Percentiles rank a stretch among this genome's conserved stretches.
Evolutionary conservation across 2,797 vertebrate genomes (phyloP).

Genomic region (Ptychadena robeensis): DNA sequence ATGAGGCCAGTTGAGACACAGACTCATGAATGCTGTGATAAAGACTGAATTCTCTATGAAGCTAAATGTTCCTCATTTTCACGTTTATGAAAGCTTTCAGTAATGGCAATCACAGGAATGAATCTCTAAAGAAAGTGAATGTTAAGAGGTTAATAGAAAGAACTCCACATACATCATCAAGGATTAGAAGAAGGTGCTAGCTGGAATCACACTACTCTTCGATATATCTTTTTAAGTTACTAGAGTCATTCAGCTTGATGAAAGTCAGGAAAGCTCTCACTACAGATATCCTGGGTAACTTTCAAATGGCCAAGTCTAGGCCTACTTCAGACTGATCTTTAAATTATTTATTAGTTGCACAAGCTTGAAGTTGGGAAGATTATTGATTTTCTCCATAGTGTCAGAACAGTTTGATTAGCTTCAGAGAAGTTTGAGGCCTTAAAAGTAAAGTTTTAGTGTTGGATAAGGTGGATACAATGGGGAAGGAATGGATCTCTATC

Average conservation of each 20-base stretch:
- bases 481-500: no score
- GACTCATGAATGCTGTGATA: not conserved
- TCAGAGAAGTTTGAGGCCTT: no score
- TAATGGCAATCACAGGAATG: constrained; percentile 1
- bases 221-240: not conserved
- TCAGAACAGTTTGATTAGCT: no score
- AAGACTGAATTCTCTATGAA: not conserved
- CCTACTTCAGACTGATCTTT: no score
- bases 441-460: no score
- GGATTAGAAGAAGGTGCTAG: not conserved
- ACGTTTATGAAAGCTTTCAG: not conserved
- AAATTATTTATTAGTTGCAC: no score
- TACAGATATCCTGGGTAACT: not conserved
- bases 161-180: not conserved
- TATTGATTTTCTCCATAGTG: no score
- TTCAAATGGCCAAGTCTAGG: not conserved
- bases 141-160: constrained; percentile 32
- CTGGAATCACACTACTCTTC: constrained; percentile 1
- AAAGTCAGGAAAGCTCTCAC: not conserved
- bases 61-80: not conserved
- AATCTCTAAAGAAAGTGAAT: not conserved
- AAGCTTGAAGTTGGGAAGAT: no score
- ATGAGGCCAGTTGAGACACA: not conserved
- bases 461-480: no score
- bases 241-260: not conserved